These are phyloP conservation scores for Andinoacara biseriatus DNA, from an alignment of 2,113 vertebrate species.

Conservation along the genomic window DNA sequence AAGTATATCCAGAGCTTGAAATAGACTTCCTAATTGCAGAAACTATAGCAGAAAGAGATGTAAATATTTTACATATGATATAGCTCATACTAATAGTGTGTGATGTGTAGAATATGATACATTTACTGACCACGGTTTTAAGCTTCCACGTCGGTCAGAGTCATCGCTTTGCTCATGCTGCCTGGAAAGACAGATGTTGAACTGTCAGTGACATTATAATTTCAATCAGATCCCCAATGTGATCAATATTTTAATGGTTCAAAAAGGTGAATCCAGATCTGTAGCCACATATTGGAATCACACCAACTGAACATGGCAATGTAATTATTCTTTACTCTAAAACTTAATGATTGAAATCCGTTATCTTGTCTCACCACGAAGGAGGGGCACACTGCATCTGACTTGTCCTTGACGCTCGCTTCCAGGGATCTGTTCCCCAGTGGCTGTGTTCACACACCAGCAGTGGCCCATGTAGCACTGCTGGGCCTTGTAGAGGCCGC, in stretches of 20 bases:
- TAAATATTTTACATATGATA: background rate
- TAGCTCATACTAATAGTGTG: background rate
- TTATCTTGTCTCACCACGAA: slow-evolving; percentile 22
- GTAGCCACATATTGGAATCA: background rate
- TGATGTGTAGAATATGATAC: background rate
- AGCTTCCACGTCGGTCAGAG: fast-evolving
- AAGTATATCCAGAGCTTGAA: background rate
- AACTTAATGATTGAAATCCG: background rate
- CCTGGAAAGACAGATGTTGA: slow-evolving; percentile 22
- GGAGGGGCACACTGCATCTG: background rate
- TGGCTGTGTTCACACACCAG: slow-evolving; percentile 62
- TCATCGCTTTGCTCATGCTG: background rate
- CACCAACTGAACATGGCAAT: background rate
- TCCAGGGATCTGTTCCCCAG: slow-evolving; percentile 1
- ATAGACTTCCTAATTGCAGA: background rate
- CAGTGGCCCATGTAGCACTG: slow-evolving; percentile 20
- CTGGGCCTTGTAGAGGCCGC: slow-evolving; percentile 36
- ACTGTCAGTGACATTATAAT: background rate
- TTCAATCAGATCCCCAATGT: background rate
- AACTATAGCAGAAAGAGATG: background rate
- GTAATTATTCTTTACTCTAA: background rate
- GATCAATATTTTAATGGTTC: background rate
- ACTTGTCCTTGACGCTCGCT: fast-evolving
- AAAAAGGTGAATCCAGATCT: background rate
- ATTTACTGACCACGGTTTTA: slow-evolving; percentile 37